These are phyloP conservation scores for Rhagophthalmus giganteus DNA, from an alignment of 2,888 invertebrate species.

Conservation along the genomic window DNA sequence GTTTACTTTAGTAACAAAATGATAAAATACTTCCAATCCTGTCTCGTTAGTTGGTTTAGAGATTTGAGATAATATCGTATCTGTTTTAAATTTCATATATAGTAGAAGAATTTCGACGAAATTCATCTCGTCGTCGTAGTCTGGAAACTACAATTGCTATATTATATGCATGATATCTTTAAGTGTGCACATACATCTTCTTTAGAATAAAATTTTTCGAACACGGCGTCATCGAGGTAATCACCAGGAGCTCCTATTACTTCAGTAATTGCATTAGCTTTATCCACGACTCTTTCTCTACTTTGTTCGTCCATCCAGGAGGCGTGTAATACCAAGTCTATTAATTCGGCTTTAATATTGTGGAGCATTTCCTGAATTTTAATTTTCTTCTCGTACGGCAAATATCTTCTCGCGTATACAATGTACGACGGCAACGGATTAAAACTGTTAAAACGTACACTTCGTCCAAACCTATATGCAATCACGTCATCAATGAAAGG, in stretches of 20 bases:
- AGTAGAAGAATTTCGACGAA: neutral
- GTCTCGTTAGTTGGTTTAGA: neutral
- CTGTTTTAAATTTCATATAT: neutral
- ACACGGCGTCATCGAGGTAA: conserved; percentile 35
- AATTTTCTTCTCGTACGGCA: conserved; percentile 16
- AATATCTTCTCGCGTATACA: conserved; percentile 19
- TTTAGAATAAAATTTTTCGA: conserved; percentile 29
- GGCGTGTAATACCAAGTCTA: conserved; percentile 27
- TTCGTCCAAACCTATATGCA: neutral
- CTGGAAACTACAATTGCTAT: neutral
- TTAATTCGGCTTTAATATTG: conserved; percentile 32
- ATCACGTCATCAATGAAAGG: too few species aligned
- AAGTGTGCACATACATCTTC: too few species aligned
- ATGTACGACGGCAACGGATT: conserved; percentile 3
- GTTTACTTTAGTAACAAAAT: conserved; percentile 1
- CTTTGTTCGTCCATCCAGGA: conserved; percentile 38
- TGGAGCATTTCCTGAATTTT: conserved; percentile 33
- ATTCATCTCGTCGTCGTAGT: neutral
- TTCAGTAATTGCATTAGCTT: conserved; percentile 33
- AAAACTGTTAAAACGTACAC: conserved; percentile 3
- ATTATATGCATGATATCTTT: neutral
- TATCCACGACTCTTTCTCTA: conserved; percentile 31
- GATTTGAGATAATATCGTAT: neutral
- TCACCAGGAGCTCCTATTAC: conserved; percentile 39
- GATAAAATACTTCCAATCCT: conserved; percentile 2